These are phyloP conservation scores for Linnaemya tessellans DNA, from an alignment of 2,888 invertebrate species.

Conservation along the genomic window DNA sequence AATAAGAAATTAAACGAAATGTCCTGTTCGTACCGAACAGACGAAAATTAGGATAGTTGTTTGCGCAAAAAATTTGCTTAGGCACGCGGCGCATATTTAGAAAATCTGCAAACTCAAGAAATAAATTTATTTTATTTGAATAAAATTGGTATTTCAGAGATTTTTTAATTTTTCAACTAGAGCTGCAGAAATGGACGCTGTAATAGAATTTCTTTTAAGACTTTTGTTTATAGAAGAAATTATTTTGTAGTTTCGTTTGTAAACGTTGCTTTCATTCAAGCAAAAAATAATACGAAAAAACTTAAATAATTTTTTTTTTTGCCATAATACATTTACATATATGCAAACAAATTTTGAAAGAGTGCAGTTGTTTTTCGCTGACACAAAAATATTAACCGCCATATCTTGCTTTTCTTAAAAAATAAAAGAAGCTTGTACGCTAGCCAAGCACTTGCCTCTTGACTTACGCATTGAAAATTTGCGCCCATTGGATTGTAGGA, in stretches of 20 bases:
- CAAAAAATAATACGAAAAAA: background rate
- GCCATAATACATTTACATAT: conserved; percentile 8
- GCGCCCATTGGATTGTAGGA: background rate
- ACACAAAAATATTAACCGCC: conserved; percentile 7
- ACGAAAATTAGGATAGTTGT: background rate
- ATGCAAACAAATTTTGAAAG: background rate
- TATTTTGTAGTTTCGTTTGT: background rate
- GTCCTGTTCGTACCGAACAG: background rate
- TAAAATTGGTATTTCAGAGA: background rate
- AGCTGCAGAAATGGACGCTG: background rate
- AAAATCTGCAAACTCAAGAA: background rate
- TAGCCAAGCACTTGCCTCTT: conserved; percentile 31
- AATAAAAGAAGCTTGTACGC: background rate
- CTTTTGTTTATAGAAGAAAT: background rate
- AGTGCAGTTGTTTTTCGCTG: background rate
- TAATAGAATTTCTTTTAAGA: background rate
- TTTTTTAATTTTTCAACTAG: background rate
- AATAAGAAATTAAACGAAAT: background rate
- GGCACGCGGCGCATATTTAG: background rate
- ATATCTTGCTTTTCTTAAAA: conserved; percentile 34
- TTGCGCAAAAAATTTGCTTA: background rate
- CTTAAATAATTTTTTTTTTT: conserved; percentile 15
- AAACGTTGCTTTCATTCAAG: background rate
- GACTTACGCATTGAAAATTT: background rate
- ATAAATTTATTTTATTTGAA: background rate